Conservation (phyloP, 1,140 invertebrate species). For the Ridgeia piscesae region DNA sequence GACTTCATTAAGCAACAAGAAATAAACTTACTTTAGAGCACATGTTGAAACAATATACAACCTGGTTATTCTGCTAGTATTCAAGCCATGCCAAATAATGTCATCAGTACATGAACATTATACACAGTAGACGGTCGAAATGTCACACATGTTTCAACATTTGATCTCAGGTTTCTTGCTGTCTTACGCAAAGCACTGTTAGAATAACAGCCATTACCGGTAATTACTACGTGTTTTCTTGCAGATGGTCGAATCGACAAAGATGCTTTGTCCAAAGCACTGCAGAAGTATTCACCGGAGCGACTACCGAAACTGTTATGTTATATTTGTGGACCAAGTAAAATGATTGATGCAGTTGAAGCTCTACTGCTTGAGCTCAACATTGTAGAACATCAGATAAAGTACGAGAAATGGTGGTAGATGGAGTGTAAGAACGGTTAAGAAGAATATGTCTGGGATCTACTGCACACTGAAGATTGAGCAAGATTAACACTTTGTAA, state of each 20-base stretch:
- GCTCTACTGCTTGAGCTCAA: slow-evolving; percentile 34
- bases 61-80: too few relatives aligned
- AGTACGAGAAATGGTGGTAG: slow-evolving; percentile 54
- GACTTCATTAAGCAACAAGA: too few relatives aligned
- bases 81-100: too few relatives aligned
- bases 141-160: too few relatives aligned
- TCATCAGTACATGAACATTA: too few relatives aligned
- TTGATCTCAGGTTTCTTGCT: too few relatives aligned
- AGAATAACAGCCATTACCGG: not conserved
- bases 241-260: slow-evolving; percentile 1
- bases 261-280: not conserved
- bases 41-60: too few relatives aligned
- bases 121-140: too few relatives aligned
- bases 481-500: not conserved
- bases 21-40: too few relatives aligned
- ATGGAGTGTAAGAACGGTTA: not conserved
- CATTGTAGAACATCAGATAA: slow-evolving; percentile 39
- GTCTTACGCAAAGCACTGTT: too few relatives aligned
- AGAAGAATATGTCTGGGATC: not conserved
- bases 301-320: slow-evolving; percentile 31
- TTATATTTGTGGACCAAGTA: slow-evolving; percentile 53
- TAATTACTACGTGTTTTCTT: not conserved
- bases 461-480: not conserved
- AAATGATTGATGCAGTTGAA: slow-evolving; percentile 48
- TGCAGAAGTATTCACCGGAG: not conserved